Evolutionary conservation across 2,888 invertebrate species (phyloP).

Genomic region (Cryptus armator): DNA sequence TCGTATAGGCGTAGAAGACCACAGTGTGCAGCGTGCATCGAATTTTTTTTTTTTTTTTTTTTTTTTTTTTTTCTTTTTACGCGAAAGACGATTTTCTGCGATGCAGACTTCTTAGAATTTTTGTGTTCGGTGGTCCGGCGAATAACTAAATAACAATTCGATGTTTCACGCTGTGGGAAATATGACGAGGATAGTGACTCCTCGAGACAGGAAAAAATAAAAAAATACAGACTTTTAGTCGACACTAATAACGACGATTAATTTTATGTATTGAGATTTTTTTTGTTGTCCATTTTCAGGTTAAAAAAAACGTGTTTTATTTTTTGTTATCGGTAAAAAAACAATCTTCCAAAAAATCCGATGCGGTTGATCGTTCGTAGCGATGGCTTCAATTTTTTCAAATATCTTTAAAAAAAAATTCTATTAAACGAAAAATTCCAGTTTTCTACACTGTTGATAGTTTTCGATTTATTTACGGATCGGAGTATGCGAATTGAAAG

Average conservation of each 20-base stretch:
- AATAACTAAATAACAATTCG: constrained; percentile 38
- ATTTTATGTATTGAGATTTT: background rate
- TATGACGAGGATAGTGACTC: too few species aligned
- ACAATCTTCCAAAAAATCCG: background rate
- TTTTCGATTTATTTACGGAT: too few species aligned
- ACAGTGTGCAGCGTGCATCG: constrained; percentile 8
- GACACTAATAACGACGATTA: background rate
- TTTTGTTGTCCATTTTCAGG: background rate
- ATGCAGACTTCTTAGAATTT: constrained; percentile 33
- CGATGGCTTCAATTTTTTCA: too few species aligned
- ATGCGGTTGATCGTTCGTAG: too few species aligned
- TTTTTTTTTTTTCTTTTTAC: constrained; percentile 6
- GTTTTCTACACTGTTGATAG: too few species aligned
- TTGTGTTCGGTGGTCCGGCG: background rate
- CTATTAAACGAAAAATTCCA: too few species aligned
- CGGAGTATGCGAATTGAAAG: too few species aligned
- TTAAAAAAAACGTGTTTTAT: too few species aligned
- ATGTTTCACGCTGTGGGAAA: constrained; percentile 30
- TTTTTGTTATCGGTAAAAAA: background rate
- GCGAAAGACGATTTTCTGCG: constrained; percentile 1
- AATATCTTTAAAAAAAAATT: too few species aligned
- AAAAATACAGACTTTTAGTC: background rate
- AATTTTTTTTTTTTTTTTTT: background rate
- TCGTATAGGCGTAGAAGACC: constrained; percentile 7
- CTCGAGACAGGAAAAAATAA: background rate